A percentile compares a stretch with the other conserved stretches of the same genome.
phyloP scores from a whole-genome alignment of 2,797 vertebrate species.

The Hyperoplus immaculatus region DNA sequence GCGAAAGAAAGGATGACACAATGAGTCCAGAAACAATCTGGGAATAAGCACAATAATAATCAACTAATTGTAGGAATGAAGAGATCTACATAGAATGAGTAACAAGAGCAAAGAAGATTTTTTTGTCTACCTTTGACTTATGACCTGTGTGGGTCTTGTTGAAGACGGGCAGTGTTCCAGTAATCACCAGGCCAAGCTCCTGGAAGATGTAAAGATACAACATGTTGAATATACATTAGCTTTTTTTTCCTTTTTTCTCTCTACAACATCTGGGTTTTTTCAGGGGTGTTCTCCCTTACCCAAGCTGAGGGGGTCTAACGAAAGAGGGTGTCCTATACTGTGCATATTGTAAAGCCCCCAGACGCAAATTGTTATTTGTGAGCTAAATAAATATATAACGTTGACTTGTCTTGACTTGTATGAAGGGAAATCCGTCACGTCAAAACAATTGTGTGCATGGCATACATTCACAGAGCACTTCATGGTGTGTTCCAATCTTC shows the following conservation, averaged over 20 bases:
- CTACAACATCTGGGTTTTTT: too few species aligned
- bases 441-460: background rate
- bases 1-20: conserved; percentile 6
- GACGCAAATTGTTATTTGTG: too few species aligned
- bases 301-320: too few species aligned
- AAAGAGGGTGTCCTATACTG: too few species aligned
- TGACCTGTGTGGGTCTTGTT: conserved; percentile 88
- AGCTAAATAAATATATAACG: too few species aligned
- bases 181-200: conserved; percentile 97
- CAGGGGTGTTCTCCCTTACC: too few species aligned
- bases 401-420: too few species aligned
- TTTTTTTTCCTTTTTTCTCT: conserved; percentile 1
- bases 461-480: background rate
- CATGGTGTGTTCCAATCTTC: background rate
- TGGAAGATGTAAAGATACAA: conserved; percentile 66
- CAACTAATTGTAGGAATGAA: too few species aligned
- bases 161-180: conserved; percentile 97
- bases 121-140: conserved; percentile 69
- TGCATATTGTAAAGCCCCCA: too few species aligned
- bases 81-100: background rate
- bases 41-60: background rate
- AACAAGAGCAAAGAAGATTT: background rate
- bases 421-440: conserved; percentile 20
- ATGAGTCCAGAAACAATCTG: background rate
- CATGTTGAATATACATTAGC: background rate